Evolutionary conservation across 2,113 vertebrate species (phyloP), one percentile per base, ranked within the genome.

Genomic region (Gobius niger): DNA sequence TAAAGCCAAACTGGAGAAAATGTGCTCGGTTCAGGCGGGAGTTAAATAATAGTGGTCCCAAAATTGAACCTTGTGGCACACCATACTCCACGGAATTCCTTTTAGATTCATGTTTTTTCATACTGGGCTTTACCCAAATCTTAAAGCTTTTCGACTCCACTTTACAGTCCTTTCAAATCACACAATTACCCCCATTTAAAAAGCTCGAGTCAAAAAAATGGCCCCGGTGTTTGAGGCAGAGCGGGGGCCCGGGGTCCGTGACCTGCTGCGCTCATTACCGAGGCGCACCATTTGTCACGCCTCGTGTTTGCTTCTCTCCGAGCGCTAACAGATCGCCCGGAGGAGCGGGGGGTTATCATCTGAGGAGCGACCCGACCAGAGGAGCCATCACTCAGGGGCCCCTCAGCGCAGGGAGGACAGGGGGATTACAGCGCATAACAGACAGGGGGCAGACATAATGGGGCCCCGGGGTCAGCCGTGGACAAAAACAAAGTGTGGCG

Each of bases 281-380:
- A 11, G 24, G 54, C 14, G 24, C 40, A 57, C 40, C 54, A 57
- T 57, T 57, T 7, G 54, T 57, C 54, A 40, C 40, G 12, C 7
- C 24, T 40, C 24, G 54, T 57, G 54, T 57, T 57, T 57, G 54
- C 54, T 11, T 46, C 54, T 40, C 54, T 40, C 24, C 2, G 19
- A 40, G 54, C 19, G 54, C 54, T 57, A 57, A 57, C 54, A 57
- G 54, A 57, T 57, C 12, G 24, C 6, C 54, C 7, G 13, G 54
- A 57, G 54, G 54, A 49, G 66, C 54, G 77, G 49, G 77, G 49
- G 75, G 71, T 59, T 61, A 60, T 57, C 54, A 34, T 13, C 24
- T 6, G 9, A 14, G 54, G 54, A 13, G 6, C 6, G 24, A 9
- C 54, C 54, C 54, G n/a, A 34, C 54, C 24, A 57, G 6, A 7